These are phyloP conservation scores for Sparidentex hasta DNA, from an alignment of 2,797 vertebrate species.

Conservation along the genomic window DNA sequence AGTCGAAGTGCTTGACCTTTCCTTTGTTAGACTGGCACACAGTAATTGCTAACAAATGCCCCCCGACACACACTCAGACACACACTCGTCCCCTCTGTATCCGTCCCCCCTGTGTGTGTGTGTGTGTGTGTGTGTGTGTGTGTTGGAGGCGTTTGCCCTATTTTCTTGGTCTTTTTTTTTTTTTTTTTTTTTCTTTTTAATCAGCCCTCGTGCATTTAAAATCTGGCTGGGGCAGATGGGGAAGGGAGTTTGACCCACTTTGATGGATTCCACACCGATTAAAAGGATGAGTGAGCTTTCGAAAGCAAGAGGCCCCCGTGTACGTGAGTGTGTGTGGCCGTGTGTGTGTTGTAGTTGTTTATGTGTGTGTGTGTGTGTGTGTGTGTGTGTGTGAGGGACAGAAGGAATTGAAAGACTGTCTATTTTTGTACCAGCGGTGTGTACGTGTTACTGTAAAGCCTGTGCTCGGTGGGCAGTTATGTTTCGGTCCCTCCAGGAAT, in stretches of 20 bases:
- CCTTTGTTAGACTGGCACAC: conserved; percentile 32
- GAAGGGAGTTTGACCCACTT: conserved; percentile 88
- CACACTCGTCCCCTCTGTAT: conserved; percentile 1
- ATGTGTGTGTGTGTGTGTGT: conserved; percentile 14
- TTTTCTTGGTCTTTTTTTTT: conserved; percentile 76
- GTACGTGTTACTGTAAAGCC: conserved; percentile 3
- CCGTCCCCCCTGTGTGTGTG: conserved; percentile 32
- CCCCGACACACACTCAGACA: not conserved
- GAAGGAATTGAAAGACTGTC: conserved; percentile 16
- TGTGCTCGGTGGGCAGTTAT: not conserved
- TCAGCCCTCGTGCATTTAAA: conserved; percentile 86
- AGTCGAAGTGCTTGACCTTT: conserved; percentile 70
- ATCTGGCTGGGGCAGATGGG: conserved; percentile 86
- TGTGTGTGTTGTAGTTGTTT: not conserved
- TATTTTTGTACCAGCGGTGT: conserved; percentile 8
- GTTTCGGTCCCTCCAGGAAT: conserved; percentile 14
- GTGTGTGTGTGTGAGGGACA: conserved; percentile 22
- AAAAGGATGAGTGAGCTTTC: conserved; percentile 86
- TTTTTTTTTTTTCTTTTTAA: conserved; percentile 68
- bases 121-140: conserved; percentile 21
- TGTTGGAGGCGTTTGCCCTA: conserved; percentile 78
- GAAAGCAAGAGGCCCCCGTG: conserved; percentile 77
- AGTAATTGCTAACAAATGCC: conserved; percentile 59
- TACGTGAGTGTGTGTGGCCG: conserved; percentile 23
- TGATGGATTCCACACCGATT: conserved; percentile 88